These are phyloP conservation scores for Heteromormyrus szaboi DNA, from an alignment of 2,797 vertebrate genomes.

Conservation along the genomic window DNA sequence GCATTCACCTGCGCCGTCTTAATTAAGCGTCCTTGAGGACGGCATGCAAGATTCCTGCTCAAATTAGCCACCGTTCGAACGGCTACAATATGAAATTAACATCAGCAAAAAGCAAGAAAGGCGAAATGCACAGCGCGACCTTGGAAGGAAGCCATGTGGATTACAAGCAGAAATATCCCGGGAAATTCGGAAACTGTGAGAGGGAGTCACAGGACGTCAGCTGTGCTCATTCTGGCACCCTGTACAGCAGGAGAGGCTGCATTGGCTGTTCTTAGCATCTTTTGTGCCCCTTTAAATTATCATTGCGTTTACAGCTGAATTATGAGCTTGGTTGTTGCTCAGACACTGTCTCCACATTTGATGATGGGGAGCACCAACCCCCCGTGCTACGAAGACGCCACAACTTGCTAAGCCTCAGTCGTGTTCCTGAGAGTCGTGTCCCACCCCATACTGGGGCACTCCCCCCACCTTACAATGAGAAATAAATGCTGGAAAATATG, in stretches of 20 bases:
- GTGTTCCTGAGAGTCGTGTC: background rate
- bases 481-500: background rate
- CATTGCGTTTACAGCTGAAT: background rate
- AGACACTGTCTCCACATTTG: background rate
- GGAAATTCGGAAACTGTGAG: background rate
- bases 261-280: background rate
- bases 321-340: background rate
- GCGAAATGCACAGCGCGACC: background rate
- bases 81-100: background rate
- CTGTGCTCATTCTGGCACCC: background rate
- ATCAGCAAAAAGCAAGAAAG: background rate
- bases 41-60: background rate
- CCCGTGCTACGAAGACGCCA: background rate
- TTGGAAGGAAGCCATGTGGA: background rate
- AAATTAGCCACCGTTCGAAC: background rate
- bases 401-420: background rate
- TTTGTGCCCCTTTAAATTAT: background rate
- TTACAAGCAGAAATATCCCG: background rate
- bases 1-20: background rate
- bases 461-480: background rate
- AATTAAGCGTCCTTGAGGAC: background rate
- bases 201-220: background rate
- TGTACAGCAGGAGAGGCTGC: background rate
- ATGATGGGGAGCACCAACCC: background rate
- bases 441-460: background rate